phyloP scores from a whole-genome alignment of 92 coral and sea anemone species.

The Siderastrea siderea region DNA sequence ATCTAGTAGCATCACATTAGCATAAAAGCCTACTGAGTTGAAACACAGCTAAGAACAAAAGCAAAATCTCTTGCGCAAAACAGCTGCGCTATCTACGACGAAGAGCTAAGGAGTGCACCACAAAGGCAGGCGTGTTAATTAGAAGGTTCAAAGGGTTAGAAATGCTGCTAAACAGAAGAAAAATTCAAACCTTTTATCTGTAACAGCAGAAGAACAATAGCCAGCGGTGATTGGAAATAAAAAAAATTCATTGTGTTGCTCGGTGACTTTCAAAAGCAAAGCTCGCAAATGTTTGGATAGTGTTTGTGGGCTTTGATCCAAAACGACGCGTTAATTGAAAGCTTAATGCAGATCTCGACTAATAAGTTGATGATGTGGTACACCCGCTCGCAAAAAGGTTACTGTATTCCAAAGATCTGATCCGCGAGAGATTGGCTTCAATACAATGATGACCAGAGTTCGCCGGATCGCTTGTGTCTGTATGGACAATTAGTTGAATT shows the following conservation, averaged over 20 bases:
- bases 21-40: not conserved
- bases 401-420: conserved; percentile 10
- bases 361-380: conserved; percentile 16
- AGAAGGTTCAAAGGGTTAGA: conserved; percentile 1
- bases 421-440: not conserved
- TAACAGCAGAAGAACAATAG: conserved; percentile 43
- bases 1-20: not conserved
- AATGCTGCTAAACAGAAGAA: conserved; percentile 12
- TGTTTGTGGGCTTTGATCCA: conserved; percentile 35
- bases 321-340: conserved; percentile 41
- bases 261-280: not conserved
- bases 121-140: conserved; percentile 6
- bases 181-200: conserved; percentile 60
- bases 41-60: not conserved
- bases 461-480: conserved; percentile 2
- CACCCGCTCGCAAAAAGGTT: conserved; percentile 12
- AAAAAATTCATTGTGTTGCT: conserved; percentile 22
- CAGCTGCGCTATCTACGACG: conserved; percentile 15
- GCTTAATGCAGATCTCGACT: conserved; percentile 40
- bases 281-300: not conserved
- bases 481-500: conserved; percentile 23
- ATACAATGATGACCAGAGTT: not conserved
- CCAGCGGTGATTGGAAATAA: conserved; percentile 14
- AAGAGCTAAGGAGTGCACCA: not conserved
- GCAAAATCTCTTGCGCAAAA: not conserved